A percentile compares a stretch with the other conserved stretches of the same genome.
Conservation (phyloP, 2,888 invertebrate genomes). For the Dryomyza anilis region DNA sequence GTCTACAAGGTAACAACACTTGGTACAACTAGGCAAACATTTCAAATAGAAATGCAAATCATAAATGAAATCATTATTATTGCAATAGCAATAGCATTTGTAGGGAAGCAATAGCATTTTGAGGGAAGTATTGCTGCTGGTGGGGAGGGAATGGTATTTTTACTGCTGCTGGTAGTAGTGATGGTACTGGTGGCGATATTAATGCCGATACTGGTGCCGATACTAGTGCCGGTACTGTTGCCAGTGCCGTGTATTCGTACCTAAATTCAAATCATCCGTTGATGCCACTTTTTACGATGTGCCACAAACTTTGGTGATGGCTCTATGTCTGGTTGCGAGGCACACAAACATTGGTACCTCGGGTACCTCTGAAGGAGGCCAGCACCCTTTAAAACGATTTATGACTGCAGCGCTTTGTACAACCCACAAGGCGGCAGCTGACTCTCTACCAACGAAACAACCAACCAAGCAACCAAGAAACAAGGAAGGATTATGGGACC, state of each 20-base stretch:
- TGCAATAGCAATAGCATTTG: background rate
- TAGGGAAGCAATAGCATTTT: background rate
- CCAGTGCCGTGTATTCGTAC: background rate
- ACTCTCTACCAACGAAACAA: too few species aligned
- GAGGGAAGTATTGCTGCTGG: background rate
- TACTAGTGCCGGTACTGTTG: background rate
- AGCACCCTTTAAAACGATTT: constrained; percentile 2
- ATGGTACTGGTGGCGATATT: background rate
- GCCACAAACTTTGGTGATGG: background rate
- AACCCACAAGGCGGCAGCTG: too few species aligned
- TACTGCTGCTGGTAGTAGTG: background rate
- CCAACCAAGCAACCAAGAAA: too few species aligned
- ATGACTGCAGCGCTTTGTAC: background rate
- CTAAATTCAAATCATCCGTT: background rate
- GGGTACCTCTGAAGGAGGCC: too few species aligned
- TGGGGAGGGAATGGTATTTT: background rate
- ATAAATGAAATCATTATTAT: constrained; percentile 22
- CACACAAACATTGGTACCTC: too few species aligned
- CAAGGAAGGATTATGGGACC: too few species aligned
- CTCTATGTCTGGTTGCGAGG: background rate
- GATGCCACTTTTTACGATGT: constrained; percentile 7
- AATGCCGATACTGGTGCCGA: background rate
- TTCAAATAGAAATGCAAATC: constrained; percentile 21
- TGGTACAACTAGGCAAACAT: background rate
- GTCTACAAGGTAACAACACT: background rate